Base-by-base conservation (phyloP, 2,797 vertebrate genomes). In the Tauraco hartlaubi region DNA sequence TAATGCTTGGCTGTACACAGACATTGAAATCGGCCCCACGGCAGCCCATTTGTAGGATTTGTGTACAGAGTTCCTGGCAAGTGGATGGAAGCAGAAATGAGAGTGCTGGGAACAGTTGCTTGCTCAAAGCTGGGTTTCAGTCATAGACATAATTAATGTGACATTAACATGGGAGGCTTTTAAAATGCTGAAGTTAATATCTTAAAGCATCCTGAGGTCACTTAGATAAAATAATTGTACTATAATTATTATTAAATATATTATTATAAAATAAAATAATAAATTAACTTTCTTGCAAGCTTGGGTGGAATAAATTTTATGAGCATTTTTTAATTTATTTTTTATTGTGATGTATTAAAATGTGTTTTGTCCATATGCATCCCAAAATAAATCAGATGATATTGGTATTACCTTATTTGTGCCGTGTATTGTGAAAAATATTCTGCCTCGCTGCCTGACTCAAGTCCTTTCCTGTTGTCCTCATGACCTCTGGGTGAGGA, bases 21-120 rank as follows among this genome's bases (percentile, higher is more conserved):
- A 12, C 6, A 2, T 2, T 31, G 79, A 9, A 39, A 26, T 49
- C 1, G 11, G 37, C 43, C 37, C 63, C 11, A 2, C 0, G 2
- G 37, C 52, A 72, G 2, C 39, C 11, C 0, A 1, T 44, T 39
- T 28, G 46, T n/a, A 6, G 35, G 31, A 6, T 20, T 20, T 0
- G 2, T 7, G 9, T 41, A 6, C 31, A 4, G 7, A 13, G 64
- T 17, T 67, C 49, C 3, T 23, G 3, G 11, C 37, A 28, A 2
- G 14, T 11, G 3, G n/a, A 1, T 33, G 49, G 39, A 12, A 49
- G 44, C 69, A 72, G 49, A 48, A 59, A 8, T 12, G 6, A 9
- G 43, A 37, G 31, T 3, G 29, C 28, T 54, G 78, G 23, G n/a
- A 44, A 6, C 39, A 49, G 41, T 6, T 29, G 20, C 11, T 78